Base-by-base conservation (phyloP, 2,113 vertebrate species). In the Chloroceryle aenea region DNA sequence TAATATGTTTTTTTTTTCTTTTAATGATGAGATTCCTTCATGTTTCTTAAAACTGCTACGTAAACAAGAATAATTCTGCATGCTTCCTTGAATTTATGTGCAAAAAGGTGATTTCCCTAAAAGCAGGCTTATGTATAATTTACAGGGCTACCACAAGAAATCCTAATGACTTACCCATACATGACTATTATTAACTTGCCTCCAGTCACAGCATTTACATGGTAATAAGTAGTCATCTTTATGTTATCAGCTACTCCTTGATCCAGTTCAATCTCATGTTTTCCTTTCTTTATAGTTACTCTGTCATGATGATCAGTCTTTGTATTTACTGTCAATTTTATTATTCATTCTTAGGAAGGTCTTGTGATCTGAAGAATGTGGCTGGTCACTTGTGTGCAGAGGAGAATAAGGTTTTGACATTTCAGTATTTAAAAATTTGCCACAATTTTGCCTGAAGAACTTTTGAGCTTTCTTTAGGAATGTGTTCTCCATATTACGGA, bases 31-130 rank as follows among this genome's bases (percentile, higher is more conserved):
- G 14, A 89, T n/a, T 87, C 10, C 55, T 76, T 76, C n/a, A 22
- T 59, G 45, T 90, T 96, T 93, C 55, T 89, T 87, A 71, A 64
- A 92, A 85, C 61, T 69, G 26, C 38, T 64, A 14, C 0, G 1
- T 64, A 64, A 72, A n/a, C 61, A 89, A 75, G 48, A 94, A 82
- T 68, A 87, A 61, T 92, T 89, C 29, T 87, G 47, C 56, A 95
- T 68, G 34, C 16, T 78, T 74, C 68, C 29, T 77, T 89, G 43
- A 5, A 68, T 45, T 45, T 20, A 45, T 45, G 45, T 75, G 16
- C 26, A 68, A 55, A 92, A 78, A 81, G 29, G 72, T 74, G 42
- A 78, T 78, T 87, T 87, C 66, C 53, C 30, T 92, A 79, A 91
- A 90, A 95, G 21, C 66, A 75, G 36, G 17, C 12, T n/a, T 26